Evolutionary conservation across 1,140 invertebrate species (phyloP).

Genomic region (Holotrichia oblita): DNA sequence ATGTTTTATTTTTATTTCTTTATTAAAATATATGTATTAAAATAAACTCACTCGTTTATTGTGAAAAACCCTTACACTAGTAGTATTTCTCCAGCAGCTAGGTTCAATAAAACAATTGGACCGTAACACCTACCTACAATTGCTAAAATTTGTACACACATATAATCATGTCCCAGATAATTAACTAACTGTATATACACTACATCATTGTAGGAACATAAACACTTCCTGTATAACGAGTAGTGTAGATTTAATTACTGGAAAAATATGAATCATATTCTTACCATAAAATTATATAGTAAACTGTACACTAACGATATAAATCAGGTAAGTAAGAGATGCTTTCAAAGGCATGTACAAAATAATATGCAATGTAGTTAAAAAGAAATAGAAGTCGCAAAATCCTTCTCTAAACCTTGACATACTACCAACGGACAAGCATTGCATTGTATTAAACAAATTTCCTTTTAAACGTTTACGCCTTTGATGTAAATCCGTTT

Average conservation of each 20-base stretch:
- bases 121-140: too few relatives aligned
- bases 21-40: too few relatives aligned
- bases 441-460: conserved; percentile 12
- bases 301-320: background rate
- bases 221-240: conserved; percentile 1
- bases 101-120: too few relatives aligned
- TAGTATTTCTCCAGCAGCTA: too few relatives aligned
- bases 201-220: background rate
- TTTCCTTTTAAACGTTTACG: conserved; percentile 14
- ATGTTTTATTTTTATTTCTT: too few relatives aligned
- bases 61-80: too few relatives aligned
- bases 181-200: background rate
- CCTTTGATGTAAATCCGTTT: conserved; percentile 1
- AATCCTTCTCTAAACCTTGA: conserved; percentile 11
- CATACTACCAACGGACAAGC: conserved; percentile 16
- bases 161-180: too few relatives aligned
- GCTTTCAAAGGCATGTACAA: background rate
- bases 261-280: background rate
- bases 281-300: background rate
- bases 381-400: conserved; percentile 10
- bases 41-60: too few relatives aligned
- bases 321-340: background rate
- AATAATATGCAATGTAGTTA: background rate
- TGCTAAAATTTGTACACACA: too few relatives aligned
- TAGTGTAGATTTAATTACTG: background rate